A percentile compares a stretch with the other conserved stretches of the same genome.
These are phyloP conservation scores for Creontiades dilutus DNA, from an alignment of 2,888 invertebrate species.

Conservation along the genomic window DNA sequence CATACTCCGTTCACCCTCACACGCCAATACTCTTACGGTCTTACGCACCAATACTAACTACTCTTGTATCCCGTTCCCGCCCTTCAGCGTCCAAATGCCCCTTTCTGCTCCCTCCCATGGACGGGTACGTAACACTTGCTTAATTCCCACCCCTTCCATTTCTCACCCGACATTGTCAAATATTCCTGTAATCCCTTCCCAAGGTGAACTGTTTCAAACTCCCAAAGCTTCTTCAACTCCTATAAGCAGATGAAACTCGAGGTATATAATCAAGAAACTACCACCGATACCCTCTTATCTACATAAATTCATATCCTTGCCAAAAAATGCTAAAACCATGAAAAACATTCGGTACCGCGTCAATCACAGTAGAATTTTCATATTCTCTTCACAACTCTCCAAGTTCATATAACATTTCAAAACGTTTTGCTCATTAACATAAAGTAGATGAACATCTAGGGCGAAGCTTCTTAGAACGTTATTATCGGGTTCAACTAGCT, in stretches of 20 bases:
- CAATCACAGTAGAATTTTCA: too few relatives aligned
- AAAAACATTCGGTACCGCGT: too few relatives aligned
- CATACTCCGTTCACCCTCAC: conserved; percentile 2
- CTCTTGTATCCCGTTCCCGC: not conserved
- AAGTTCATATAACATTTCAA: too few relatives aligned
- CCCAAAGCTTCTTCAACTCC: not conserved
- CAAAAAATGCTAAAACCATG: too few relatives aligned
- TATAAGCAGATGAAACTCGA: not conserved
- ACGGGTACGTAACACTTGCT: not conserved
- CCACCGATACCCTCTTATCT: too few relatives aligned
- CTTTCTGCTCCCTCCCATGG: not conserved
- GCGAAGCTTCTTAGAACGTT: too few relatives aligned
- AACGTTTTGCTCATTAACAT: too few relatives aligned
- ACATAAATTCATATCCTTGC: too few relatives aligned
- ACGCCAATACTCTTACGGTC: not conserved
- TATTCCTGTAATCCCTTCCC: conserved; percentile 44
- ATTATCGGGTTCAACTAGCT: too few relatives aligned
- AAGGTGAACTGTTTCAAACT: not conserved
- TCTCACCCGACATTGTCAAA: conserved; percentile 22
- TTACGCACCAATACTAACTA: not conserved
- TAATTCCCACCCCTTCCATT: conserved; percentile 30
- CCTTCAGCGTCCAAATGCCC: not conserved
- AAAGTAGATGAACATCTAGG: too few relatives aligned
- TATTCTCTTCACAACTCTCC: too few relatives aligned
- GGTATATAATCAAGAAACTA: too few relatives aligned